phyloP scores from a whole-genome alignment of 2,797 vertebrate genomes.

The Rhynchotus rufescens region DNA sequence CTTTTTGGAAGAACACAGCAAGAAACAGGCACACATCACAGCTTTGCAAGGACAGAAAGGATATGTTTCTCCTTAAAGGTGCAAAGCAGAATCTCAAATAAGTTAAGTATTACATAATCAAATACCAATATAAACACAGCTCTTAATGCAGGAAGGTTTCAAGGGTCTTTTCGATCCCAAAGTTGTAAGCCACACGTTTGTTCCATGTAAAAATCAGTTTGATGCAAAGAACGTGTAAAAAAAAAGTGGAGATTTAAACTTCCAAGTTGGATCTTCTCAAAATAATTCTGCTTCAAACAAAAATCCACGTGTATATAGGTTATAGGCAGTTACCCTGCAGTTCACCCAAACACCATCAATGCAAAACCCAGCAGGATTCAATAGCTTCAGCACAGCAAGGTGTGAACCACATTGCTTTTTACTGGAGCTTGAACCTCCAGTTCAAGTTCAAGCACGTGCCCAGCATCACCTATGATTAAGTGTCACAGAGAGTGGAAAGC shows the following conservation, averaged over 20 bases:
- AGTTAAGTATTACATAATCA: background rate
- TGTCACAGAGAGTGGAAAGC: background rate
- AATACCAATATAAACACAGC: background rate
- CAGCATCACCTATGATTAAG: background rate
- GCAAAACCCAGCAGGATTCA: background rate
- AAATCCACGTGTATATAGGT: background rate
- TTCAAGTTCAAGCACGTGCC: rapidly evolving
- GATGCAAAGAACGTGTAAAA: background rate
- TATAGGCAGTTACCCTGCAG: rapidly evolving
- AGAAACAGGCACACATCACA: background rate
- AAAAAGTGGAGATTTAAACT: background rate
- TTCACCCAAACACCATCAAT: background rate
- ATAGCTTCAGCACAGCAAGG: background rate
- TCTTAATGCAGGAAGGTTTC: background rate
- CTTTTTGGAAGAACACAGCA: background rate
- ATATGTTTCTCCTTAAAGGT: background rate
- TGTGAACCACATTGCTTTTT: background rate
- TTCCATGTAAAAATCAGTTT: background rate
- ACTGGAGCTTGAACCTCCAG: background rate
- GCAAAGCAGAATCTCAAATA: background rate
- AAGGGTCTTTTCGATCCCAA: background rate
- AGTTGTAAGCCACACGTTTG: background rate
- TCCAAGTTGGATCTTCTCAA: background rate
- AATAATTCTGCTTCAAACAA: background rate
- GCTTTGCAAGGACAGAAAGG: background rate